Percentiles rank a stretch among this genome's conserved stretches.
Conservation (phyloP, 2,797 vertebrate species). For the Spatula versicolor region DNA sequence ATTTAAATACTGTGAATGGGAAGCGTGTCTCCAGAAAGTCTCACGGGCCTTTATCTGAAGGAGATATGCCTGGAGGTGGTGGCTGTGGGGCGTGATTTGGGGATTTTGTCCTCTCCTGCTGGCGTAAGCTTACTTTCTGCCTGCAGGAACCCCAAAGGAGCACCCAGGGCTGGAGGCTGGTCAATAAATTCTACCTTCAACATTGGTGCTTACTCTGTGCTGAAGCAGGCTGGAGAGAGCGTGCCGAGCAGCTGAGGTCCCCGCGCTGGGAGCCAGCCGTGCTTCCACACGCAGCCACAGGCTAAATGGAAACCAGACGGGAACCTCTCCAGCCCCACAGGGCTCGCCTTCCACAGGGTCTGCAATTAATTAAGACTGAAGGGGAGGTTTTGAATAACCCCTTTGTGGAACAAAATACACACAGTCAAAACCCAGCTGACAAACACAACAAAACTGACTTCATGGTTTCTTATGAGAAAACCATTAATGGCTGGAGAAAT, state of each 20-base stretch:
- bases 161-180: not conserved
- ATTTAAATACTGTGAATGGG: not conserved
- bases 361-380: conserved; percentile 77
- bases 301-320: conserved; percentile 70
- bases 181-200: not conserved
- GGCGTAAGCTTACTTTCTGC: not conserved
- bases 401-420: conserved; percentile 75
- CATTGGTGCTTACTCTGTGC: fast-evolving
- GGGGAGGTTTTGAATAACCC: conserved; percentile 75
- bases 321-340: conserved; percentile 55
- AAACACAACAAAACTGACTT: conserved; percentile 72
- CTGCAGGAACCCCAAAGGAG: not conserved
- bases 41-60: not conserved
- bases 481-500: conserved; percentile 51
- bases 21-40: not conserved
- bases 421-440: conserved; percentile 68
- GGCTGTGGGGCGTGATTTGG: not conserved
- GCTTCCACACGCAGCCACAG: not conserved
- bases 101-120: not conserved
- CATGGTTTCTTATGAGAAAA: conserved; percentile 70
- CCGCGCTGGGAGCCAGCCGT: not conserved
- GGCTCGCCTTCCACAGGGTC: conserved; percentile 58
- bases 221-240: not conserved
- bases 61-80: not conserved
- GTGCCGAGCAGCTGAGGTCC: not conserved